Conservation (phyloP, 2,888 invertebrate species). For the Leucania comma region DNA sequence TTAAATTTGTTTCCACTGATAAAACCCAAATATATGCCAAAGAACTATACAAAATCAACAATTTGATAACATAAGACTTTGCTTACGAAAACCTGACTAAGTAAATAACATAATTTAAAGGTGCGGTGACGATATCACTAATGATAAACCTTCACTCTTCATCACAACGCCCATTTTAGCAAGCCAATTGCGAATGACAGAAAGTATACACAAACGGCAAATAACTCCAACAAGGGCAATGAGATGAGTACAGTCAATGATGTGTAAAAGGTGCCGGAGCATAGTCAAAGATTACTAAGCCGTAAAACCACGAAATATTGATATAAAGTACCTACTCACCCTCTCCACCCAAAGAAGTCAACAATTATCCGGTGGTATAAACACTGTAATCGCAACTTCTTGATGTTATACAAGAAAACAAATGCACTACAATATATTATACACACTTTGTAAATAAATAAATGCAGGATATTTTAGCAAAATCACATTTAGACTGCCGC, state of each 20-base stretch:
- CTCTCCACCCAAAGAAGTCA: conserved; percentile 85
- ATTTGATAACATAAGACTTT: conserved; percentile 41
- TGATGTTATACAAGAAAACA: conserved; percentile 69
- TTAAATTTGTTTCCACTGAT: conserved; percentile 15
- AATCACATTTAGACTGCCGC: conserved; percentile 83
- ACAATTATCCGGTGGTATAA: conserved; percentile 76
- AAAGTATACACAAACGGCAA: conserved; percentile 22
- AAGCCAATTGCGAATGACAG: conserved; percentile 48
- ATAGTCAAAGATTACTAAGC: conserved; percentile 59
- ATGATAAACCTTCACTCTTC: conserved; percentile 80
- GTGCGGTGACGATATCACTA: conserved; percentile 76
- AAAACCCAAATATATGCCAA: conserved; percentile 18
- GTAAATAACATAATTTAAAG: conserved; percentile 64
- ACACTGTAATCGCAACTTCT: conserved; percentile 72
- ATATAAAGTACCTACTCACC: conserved; percentile 83
- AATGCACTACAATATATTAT: conserved; percentile 73
- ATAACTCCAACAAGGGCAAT: conserved; percentile 17
- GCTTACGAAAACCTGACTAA: conserved; percentile 52
- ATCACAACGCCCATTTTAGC: conserved; percentile 85
- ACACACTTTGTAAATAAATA: conserved; percentile 75
- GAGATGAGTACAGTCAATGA: conserved; percentile 22
- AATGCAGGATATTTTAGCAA: conserved; percentile 74
- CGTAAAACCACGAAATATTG: conserved; percentile 77
- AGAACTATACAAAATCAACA: conserved; percentile 18
- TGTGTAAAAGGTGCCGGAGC: conserved; percentile 30